Percentiles rank a stretch among this genome's conserved stretches.
Evolutionary conservation across 2,113 vertebrate species (phyloP).

Genomic region (Nyctereutes procyonoides): DNA sequence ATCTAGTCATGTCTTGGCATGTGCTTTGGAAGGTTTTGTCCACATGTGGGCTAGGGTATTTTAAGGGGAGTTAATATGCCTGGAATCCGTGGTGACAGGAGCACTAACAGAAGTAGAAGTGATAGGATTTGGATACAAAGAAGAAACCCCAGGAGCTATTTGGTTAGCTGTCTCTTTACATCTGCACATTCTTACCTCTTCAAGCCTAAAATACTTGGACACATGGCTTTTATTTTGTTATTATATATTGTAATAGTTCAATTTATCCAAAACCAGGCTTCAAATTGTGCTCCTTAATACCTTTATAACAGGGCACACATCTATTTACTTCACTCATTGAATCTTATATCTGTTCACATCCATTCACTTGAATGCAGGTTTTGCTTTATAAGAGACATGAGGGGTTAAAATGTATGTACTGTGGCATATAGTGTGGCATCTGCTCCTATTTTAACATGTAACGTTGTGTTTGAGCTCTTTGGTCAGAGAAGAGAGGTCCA

Average conservation of each 20-base stretch:
- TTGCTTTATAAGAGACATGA: background rate
- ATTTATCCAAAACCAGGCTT: background rate
- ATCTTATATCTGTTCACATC: background rate
- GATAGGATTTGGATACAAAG: background rate
- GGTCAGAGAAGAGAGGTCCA: background rate
- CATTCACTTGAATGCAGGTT: background rate
- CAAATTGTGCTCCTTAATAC: background rate
- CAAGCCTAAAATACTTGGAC: background rate
- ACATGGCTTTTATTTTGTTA: background rate
- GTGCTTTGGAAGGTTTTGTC: background rate
- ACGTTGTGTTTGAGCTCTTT: background rate
- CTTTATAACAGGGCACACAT: background rate
- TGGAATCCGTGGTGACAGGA: background rate
- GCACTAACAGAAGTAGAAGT: background rate
- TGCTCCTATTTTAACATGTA: background rate
- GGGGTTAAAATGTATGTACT: background rate
- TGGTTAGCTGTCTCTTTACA: background rate
- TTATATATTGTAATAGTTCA: background rate
- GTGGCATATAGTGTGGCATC: background rate
- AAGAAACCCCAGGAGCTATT: background rate
- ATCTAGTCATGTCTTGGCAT: background rate
- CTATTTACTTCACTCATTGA: background rate
- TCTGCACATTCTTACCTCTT: background rate
- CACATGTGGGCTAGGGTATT: background rate
- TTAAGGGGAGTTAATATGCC: background rate